Conservation (phyloP, 2,797 vertebrate genomes). For the Paramormyrops hopkinsi region DNA sequence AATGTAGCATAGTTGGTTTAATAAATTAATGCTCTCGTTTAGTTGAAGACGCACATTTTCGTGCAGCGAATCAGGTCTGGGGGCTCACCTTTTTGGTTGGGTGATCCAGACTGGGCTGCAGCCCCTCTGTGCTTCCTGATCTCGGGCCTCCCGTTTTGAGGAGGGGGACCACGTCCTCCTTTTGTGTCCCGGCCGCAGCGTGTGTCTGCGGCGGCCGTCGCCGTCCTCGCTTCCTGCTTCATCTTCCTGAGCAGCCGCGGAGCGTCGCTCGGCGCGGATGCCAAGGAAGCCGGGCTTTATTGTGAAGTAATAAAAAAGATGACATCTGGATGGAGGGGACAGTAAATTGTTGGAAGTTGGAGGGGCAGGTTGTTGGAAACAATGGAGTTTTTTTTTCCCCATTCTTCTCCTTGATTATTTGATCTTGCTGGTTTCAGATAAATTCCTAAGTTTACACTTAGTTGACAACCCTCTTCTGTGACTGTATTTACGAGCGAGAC, state of each 20-base stretch:
- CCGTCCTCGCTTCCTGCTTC: conserved; percentile 19
- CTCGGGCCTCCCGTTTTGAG: background rate
- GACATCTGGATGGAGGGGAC: background rate
- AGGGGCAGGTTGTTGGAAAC: background rate
- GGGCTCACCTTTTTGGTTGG: background rate
- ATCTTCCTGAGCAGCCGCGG: conserved; percentile 43
- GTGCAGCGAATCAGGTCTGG: background rate
- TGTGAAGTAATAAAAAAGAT: conserved; percentile 31
- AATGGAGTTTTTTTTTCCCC: background rate
- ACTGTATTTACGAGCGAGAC: background rate
- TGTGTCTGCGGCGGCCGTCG: background rate
- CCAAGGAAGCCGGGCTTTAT: conserved; percentile 37
- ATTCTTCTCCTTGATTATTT: background rate
- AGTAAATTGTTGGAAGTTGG: conserved; percentile 14
- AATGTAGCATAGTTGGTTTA: background rate
- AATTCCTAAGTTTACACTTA: background rate
- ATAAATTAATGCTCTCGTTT: background rate
- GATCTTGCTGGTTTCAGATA: background rate
- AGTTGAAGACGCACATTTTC: background rate
- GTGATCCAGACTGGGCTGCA: background rate
- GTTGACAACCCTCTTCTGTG: background rate
- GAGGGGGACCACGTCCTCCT: background rate
- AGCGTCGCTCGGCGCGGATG: conserved; percentile 42
- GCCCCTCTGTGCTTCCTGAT: background rate
- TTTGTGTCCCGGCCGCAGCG: background rate